Conservation (phyloP, 1,140 invertebrate genomes). For the Drosophila parvula region DNA sequence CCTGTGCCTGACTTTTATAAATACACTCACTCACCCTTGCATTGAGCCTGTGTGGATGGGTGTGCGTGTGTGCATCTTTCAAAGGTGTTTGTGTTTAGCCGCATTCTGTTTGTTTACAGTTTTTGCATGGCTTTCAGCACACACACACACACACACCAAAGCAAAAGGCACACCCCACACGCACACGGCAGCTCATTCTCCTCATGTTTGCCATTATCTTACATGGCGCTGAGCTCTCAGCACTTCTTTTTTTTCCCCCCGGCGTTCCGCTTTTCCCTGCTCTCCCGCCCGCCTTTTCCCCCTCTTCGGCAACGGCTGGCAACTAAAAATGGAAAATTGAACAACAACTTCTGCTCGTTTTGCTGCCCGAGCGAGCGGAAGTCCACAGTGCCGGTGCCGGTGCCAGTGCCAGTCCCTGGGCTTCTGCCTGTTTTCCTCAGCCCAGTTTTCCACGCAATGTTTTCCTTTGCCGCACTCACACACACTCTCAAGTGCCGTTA, state of each 20-base stretch:
- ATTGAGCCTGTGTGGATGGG: constrained; percentile 16
- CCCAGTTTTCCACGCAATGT: constrained; percentile 63
- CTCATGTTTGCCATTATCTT: constrained; percentile 72
- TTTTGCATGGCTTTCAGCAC: constrained; percentile 76
- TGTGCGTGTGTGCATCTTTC: constrained; percentile 56
- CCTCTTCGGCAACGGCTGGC: constrained; percentile 41
- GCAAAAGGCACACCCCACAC: constrained; percentile 20
- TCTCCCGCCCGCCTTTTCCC: not conserved
- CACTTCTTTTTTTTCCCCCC: constrained; percentile 45
- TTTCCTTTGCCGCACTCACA: constrained; percentile 57
- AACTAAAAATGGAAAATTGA: constrained; percentile 82
- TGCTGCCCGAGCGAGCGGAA: constrained; percentile 80
- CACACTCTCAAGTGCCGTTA: constrained; percentile 11
- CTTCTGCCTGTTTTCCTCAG: constrained; percentile 11
- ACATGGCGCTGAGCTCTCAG: constrained; percentile 47
- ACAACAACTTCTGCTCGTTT: constrained; percentile 82
- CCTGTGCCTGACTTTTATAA: constrained; percentile 69
- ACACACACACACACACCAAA: constrained; percentile 18
- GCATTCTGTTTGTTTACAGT: constrained; percentile 77
- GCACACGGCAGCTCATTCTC: constrained; percentile 45
- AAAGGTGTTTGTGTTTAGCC: constrained; percentile 80
- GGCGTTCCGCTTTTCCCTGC: constrained; percentile 19
- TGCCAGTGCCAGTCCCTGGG: constrained; percentile 1
- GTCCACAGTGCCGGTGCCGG: constrained; percentile 14
- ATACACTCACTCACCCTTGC: constrained; percentile 45